Conservation (phyloP, 2,113 vertebrate genomes). For the Engraulis encrasicolus region DNA sequence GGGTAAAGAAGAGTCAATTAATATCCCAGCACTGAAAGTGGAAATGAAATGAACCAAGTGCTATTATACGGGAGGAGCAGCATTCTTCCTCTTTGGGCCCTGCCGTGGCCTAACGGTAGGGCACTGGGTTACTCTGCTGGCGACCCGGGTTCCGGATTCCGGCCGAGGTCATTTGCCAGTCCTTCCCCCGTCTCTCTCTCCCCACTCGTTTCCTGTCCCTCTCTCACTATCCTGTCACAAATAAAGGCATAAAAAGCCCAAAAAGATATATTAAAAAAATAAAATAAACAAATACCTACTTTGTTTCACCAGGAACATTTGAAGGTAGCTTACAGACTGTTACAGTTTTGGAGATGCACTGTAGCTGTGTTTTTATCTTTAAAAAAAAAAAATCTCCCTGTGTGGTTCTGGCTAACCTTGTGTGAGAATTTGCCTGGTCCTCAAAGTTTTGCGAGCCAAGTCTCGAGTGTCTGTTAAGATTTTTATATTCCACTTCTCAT, state of each 20-base stretch:
- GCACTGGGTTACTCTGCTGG: too few species aligned
- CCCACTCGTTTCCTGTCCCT: too few species aligned
- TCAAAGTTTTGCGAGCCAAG: not conserved
- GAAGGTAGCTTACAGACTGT: not conserved
- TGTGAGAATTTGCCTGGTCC: not conserved
- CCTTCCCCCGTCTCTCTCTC: too few species aligned
- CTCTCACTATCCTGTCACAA: too few species aligned
- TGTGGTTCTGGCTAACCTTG: not conserved
- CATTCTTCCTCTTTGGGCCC: too few species aligned
- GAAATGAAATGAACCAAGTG: not conserved
- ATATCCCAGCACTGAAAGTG: not conserved
- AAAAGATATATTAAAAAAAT: too few species aligned
- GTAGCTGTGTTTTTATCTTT: not conserved
- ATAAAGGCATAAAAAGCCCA: too few species aligned
- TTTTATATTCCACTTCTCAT: not conserved
- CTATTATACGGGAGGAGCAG: not conserved
- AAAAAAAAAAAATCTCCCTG: too few species aligned
- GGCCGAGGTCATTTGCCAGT: too few species aligned
- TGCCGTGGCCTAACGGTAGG: too few species aligned
- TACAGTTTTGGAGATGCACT: not conserved
- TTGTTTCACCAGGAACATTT: not conserved
- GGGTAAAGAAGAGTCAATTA: not conserved
- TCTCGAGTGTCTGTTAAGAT: not conserved
- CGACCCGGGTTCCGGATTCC: too few species aligned
- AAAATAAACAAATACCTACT: not conserved